A percentile compares a stretch with the other conserved stretches of the same genome.
Evolutionary conservation across 2,113 vertebrate species (phyloP).

Genomic region (Notechis scutatus): DNA sequence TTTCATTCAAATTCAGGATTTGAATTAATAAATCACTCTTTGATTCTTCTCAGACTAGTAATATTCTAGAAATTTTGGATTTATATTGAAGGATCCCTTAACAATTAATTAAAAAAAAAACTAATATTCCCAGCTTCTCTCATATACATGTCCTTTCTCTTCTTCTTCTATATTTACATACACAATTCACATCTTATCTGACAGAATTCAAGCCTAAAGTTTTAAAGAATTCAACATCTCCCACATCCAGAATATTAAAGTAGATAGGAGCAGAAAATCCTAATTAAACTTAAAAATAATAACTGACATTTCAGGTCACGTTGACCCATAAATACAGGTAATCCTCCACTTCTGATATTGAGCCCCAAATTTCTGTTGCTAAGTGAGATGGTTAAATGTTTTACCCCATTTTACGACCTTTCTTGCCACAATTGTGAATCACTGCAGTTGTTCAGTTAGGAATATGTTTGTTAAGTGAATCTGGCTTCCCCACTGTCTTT

Average conservation of each 20-base stretch:
- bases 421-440: background rate
- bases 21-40: background rate
- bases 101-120: background rate
- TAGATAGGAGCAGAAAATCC: background rate
- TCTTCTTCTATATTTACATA: background rate
- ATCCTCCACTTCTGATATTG: background rate
- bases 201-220: background rate
- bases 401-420: background rate
- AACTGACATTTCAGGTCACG: background rate
- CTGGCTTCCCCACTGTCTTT: background rate
- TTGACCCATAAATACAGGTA: background rate
- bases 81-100: background rate
- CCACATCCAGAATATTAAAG: background rate
- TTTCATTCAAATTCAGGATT: background rate
- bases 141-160: background rate
- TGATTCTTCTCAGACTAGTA: background rate
- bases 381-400: background rate
- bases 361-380: background rate
- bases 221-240: background rate
- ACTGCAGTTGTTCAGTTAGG: background rate
- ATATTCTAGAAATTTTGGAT: background rate
- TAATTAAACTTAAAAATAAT: background rate
- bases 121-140: background rate
- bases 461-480: background rate
- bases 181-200: background rate